Base-by-base conservation (phyloP, 2,888 invertebrate genomes). In the Apamea monoglypha region DNA sequence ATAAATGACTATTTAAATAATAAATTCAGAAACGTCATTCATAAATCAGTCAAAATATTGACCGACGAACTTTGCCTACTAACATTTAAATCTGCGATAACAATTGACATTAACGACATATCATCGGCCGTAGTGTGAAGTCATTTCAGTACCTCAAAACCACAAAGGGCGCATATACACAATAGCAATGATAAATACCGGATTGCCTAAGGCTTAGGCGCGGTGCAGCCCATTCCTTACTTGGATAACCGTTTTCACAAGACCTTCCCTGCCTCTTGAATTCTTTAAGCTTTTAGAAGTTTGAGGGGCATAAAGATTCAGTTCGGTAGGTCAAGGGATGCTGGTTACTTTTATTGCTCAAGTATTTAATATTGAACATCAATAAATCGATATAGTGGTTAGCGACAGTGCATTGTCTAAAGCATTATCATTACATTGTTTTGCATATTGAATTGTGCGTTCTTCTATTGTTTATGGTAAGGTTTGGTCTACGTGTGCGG, bases 371-470 rank as follows among this genome's bases (percentile, higher is more conserved):
- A 92, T 91, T 92, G 93, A 93, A 92, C 94, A 95, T 95, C 95
- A 94, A 96, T 96, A 96, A 96, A 96, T 96, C 93, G 95, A 93
- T 93, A 95, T 94, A 92, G 96, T 96, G 95, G 95, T 96, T 95
- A 96, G 92, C 96, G 96, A 96, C 96, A 96, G 95, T 91, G 94
- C 94, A 96, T 96, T 96, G 96, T 95, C 93, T 96, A 92, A 93
- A 92, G 92, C 91, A 95, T 95, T 94, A 96, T 95, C 95, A 95
- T 95, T 95, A 96, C 94, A 96, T 96, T 96, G 96, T 96, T 96
- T 94, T 94, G 96, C 95, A 96, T 96, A 96, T 96, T 96, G 96
- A 96, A 96, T 96, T 96, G 96, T 95, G 95, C 94, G 95, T 96
- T 94, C 89, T 71, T 91, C 95, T 95, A 96, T 96, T 96, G 96